phyloP scores from a whole-genome alignment of 2,888 invertebrate genomes.

The Dione vanillae region DNA sequence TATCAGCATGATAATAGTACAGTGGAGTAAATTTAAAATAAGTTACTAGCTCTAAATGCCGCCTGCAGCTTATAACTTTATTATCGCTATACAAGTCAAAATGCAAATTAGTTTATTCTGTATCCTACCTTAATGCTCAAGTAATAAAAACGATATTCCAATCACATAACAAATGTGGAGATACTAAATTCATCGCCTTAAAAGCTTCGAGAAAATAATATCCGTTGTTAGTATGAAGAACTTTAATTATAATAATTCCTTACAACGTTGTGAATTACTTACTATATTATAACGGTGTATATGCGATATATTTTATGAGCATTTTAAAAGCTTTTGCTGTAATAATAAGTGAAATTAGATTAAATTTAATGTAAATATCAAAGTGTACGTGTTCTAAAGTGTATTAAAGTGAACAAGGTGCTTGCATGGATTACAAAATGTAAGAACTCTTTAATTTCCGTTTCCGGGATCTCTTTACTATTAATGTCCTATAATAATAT shows the following conservation, averaged over 20 bases:
- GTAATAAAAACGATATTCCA: not conserved
- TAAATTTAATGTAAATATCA: too few relatives aligned
- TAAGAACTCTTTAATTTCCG: too few relatives aligned
- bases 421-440: too few relatives aligned
- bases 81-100: constrained; percentile 33
- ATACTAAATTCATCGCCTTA: not conserved
- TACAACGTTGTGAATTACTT: constrained; percentile 19
- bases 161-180: not conserved
- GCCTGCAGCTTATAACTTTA: constrained; percentile 41
- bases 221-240: constrained; percentile 45
- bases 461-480: too few relatives aligned
- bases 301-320: not conserved
- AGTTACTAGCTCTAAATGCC: constrained; percentile 41
- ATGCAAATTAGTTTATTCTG: not conserved
- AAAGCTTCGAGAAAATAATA: constrained; percentile 52
- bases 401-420: too few relatives aligned
- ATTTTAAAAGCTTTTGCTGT: too few relatives aligned
- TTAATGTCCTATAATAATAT: too few relatives aligned
- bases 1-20: constrained; percentile 36
- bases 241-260: constrained; percentile 28
- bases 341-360: too few relatives aligned
- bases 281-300: not conserved
- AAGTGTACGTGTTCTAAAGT: too few relatives aligned
- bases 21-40: constrained; percentile 42
- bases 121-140: not conserved